Percentiles rank a stretch among this genome's conserved stretches.
Conservation (phyloP, 2,113 vertebrate species). For the Bucco capensis region DNA sequence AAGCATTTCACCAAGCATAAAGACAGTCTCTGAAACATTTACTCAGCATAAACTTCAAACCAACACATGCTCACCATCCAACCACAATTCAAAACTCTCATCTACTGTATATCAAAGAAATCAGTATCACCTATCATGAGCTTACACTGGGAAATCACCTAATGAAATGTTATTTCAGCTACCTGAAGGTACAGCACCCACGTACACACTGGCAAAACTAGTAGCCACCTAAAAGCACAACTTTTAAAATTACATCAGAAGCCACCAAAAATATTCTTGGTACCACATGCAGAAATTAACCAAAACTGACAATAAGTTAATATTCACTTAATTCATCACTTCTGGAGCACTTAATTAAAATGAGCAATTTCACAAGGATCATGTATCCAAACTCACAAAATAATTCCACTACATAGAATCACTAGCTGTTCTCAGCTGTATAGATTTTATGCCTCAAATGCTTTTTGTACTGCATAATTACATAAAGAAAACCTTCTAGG, state of each 20-base stretch:
- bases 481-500: neutral
- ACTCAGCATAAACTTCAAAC: neutral
- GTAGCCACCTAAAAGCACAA: neutral
- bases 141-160: neutral
- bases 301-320: neutral
- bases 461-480: neutral
- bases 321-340: neutral
- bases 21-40: neutral
- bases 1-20: neutral
- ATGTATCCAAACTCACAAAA: neutral
- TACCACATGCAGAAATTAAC: neutral
- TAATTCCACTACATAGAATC: rapidly evolving
- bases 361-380: neutral
- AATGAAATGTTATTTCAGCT: neutral
- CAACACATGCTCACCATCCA: neutral
- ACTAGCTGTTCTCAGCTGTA: neutral
- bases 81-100: neutral
- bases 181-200: neutral
- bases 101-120: neutral
- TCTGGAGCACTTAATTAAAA: neutral
- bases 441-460: neutral
- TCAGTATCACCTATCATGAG: neutral
- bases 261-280: neutral
- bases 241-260: neutral
- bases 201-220: neutral